These are phyloP conservation scores for Phymatocera aterrima DNA, from an alignment of 2,888 invertebrate species.

Conservation along the genomic window DNA sequence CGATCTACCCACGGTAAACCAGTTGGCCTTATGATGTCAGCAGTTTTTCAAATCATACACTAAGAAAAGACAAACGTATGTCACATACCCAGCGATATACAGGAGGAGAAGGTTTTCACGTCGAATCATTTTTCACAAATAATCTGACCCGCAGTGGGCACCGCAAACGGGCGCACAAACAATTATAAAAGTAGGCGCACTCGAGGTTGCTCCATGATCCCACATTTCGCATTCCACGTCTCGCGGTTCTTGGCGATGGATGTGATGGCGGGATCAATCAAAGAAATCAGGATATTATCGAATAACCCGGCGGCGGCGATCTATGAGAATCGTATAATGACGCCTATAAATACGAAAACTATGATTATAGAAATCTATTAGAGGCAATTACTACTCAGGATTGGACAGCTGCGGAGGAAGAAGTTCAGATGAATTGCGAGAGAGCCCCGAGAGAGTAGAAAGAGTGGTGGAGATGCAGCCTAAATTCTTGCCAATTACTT, in stretches of 20 bases:
- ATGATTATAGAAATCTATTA: constrained; percentile 53
- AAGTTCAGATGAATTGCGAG: constrained; percentile 22
- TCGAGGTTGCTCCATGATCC: background rate
- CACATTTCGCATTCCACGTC: constrained; percentile 13
- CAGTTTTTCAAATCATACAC: constrained; percentile 11
- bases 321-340: constrained; percentile 57
- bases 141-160: background rate
- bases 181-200: constrained; percentile 6
- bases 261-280: constrained; percentile 34
- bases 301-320: constrained; percentile 49
- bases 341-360: constrained; percentile 49
- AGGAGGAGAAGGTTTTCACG: background rate
- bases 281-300: constrained; percentile 30
- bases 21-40: constrained; percentile 36
- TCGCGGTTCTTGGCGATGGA: background rate
- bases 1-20: constrained; percentile 19
- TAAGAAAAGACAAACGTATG: background rate
- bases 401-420: constrained; percentile 25
- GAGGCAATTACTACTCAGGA: constrained; percentile 40
- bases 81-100: background rate
- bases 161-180: constrained; percentile 13
- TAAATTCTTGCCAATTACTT: constrained; percentile 46
- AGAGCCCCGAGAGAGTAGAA: constrained; percentile 9
- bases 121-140: constrained; percentile 8
- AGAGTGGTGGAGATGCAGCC: constrained; percentile 38